Evolutionary conservation across 1,140 invertebrate genomes (phyloP).

Genomic region (Platorchestia sp.): DNA sequence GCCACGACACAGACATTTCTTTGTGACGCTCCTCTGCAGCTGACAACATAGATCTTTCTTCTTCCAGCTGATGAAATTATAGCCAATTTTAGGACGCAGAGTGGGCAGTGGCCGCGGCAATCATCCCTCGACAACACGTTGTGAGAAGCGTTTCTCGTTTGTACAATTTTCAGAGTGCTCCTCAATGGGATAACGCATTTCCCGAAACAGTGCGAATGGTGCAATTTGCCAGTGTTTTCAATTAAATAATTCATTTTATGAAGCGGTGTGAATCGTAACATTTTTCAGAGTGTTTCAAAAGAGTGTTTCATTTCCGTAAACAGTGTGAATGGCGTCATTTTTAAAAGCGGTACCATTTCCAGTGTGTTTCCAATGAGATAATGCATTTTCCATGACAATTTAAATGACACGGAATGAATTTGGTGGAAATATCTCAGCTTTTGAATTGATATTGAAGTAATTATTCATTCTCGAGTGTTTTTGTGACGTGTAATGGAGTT

Average conservation of each 20-base stretch:
- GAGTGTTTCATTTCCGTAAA: background rate
- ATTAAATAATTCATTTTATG: no score
- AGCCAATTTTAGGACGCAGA: background rate
- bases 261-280: no score
- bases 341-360: no score
- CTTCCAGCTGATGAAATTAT: constrained; percentile 60
- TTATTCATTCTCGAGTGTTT: background rate
- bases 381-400: background rate
- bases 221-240: no score
- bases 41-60: constrained; percentile 60
- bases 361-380: background rate
- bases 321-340: no score
- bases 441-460: background rate
- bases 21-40: constrained; percentile 64
- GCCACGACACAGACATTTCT: constrained; percentile 63
- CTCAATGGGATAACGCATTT: no score
- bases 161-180: no score
- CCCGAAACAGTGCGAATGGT: no score
- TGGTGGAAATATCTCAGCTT: background rate
- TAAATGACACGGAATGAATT: background rate
- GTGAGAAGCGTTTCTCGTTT: no score
- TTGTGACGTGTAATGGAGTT: background rate
- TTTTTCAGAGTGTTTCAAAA: no score
- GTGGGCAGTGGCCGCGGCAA: background rate
- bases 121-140: background rate